A percentile compares a stretch with the other conserved stretches of the same genome.
phyloP scores from a whole-genome alignment of 2,888 invertebrate genomes.

The Pyrrhia umbra region DNA sequence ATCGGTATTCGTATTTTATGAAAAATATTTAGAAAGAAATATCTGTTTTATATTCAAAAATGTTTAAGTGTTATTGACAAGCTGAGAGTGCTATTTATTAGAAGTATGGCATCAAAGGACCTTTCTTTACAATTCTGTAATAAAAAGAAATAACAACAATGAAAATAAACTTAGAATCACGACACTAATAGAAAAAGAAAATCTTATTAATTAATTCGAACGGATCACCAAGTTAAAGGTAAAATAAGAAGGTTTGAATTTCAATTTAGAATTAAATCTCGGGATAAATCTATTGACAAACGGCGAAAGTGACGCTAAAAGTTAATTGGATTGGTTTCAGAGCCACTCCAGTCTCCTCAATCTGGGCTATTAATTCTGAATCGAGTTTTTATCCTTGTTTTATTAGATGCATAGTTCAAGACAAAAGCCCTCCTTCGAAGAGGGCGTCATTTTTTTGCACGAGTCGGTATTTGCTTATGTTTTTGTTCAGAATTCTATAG shows the following conservation, averaged over 20 bases:
- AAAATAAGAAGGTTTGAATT: constrained; percentile 51
- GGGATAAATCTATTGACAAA: constrained; percentile 59
- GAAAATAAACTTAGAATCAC: not conserved
- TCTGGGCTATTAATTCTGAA: constrained; percentile 59
- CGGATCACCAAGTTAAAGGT: constrained; percentile 28
- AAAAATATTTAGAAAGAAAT: constrained; percentile 28
- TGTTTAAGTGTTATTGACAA: constrained; percentile 26
- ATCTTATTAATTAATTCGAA: constrained; percentile 36
- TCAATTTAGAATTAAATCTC: constrained; percentile 60
- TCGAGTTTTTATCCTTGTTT: constrained; percentile 58
- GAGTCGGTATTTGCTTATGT: not conserved
- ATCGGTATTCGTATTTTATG: constrained; percentile 42
- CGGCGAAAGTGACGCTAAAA: constrained; percentile 56
- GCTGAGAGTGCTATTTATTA: constrained; percentile 24
- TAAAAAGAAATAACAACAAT: constrained; percentile 3
- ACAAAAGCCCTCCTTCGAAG: constrained; percentile 29
- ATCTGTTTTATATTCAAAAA: constrained; percentile 39
- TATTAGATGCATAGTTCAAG: constrained; percentile 54
- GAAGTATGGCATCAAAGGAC: constrained; percentile 10
- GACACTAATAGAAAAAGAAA: constrained; percentile 13
- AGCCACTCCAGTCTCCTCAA: constrained; percentile 46
- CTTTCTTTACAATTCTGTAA: constrained; percentile 3
- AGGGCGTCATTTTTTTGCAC: constrained; percentile 24
- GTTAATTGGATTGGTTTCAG: constrained; percentile 64
- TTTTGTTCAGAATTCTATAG: not conserved